Evolutionary conservation across 1,140 invertebrate species (phyloP), one percentile per base, ranked within the genome.

Genomic region (Amphibalanus amphitrite): DNA sequence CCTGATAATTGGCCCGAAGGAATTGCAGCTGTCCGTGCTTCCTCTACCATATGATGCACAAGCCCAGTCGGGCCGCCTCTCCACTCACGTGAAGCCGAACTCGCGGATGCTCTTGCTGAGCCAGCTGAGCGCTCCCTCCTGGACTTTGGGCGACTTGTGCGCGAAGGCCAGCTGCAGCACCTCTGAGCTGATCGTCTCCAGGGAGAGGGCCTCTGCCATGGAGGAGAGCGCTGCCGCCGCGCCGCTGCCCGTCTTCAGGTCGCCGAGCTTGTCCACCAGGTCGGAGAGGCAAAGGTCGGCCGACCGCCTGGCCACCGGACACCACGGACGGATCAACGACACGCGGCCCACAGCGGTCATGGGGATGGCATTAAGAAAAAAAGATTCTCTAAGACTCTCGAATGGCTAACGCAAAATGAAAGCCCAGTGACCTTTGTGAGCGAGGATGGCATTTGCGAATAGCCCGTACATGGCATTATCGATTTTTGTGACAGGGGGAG

Each of bases 81-180:
- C n/a, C 70, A 82, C 85, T 83, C 82, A 88, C 85, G 82, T 82
- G 75, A 90, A 86, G 30, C 93, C 93, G 84, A 95, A 95, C 77
- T 94, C 92, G 74, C 86, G 85, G 0, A 95, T 84, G 28, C 90
- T 87, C 65, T 82, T 84, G 4, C 86, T 82, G 40, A 93, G 81
- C 92, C 93, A 95, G 33, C 85, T 82, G 26, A 95, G 82, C 69
- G 90, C 84, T 80, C 95, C 91, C 23, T 90, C 86, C 76, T 94
- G 90, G 47, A 94, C 91, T 79, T 94, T 95, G 0, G 93, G 93
- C 79, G 90, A 95, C 80, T 93, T 95, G 79, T 94, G 91, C 69
- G 79, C 87, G 79, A 93, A 91, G 0, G 90, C 88, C 78, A 86
- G 89, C 10, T 85, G 82, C 0, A 91, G 76, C 6, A 89, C 86